Percentiles rank a stretch among this genome's conserved stretches.
Conservation (phyloP, 2,113 vertebrate genomes). For the Antennarius striatus region DNA sequence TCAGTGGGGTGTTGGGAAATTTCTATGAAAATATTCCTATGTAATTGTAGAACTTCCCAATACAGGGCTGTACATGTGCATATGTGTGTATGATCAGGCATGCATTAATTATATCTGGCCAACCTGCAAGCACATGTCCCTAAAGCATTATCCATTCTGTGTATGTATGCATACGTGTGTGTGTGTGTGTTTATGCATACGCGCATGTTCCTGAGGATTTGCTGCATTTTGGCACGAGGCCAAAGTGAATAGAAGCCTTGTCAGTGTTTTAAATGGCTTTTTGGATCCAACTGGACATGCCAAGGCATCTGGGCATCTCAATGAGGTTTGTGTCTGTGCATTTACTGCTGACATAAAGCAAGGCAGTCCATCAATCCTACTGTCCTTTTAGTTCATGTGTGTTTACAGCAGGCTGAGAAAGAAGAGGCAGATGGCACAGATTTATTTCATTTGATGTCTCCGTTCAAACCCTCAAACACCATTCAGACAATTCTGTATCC, state of each 20-base stretch:
- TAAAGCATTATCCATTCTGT: constrained; percentile 7
- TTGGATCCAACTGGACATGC: constrained; percentile 66
- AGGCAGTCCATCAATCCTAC: constrained; percentile 32
- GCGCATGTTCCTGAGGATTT: not conserved
- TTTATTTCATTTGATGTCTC: constrained; percentile 36
- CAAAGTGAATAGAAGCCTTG: constrained; percentile 64
- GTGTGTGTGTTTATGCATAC: constrained; percentile 1
- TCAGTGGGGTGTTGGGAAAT: constrained; percentile 71
- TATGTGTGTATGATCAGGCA: constrained; percentile 17
- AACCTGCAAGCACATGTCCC: constrained; percentile 41
- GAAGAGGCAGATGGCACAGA: constrained; percentile 22
- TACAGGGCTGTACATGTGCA: constrained; percentile 22
- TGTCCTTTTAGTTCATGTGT: constrained; percentile 12
- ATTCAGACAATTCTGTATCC: not conserved
- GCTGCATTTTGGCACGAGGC: constrained; percentile 48
- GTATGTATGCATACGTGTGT: not conserved
- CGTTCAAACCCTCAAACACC: not conserved
- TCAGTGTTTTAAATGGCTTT: constrained; percentile 66
- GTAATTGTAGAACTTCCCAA: constrained; percentile 64
- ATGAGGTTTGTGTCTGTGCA: constrained; percentile 36
- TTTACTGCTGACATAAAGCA: constrained; percentile 29
- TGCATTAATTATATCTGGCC: constrained; percentile 19
- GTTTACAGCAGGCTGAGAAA: constrained; percentile 8
- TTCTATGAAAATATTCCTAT: constrained; percentile 70
- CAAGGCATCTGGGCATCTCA: constrained; percentile 57